phyloP scores from a whole-genome alignment of 2,888 invertebrate genomes.

The Formica aserva region DNA sequence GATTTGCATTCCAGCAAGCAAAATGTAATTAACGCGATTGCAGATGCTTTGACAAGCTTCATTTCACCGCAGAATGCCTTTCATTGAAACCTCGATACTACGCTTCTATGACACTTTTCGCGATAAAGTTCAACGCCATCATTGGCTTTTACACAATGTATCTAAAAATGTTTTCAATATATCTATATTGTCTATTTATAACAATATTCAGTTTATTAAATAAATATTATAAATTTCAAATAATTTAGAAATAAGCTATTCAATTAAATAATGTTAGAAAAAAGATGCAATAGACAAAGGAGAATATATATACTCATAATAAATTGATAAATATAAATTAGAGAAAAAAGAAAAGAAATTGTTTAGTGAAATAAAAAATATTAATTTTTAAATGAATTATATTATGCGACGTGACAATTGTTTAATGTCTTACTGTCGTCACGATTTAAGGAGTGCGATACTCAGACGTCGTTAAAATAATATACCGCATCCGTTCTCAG shows the following conservation, averaged over 20 bases:
- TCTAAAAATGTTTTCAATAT: background rate
- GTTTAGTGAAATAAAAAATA: background rate
- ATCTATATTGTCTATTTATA: background rate
- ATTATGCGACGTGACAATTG: background rate
- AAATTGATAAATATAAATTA: conserved; percentile 5
- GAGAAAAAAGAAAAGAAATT: background rate
- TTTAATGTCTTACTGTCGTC: conserved; percentile 6
- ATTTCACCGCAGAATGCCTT: conserved; percentile 17
- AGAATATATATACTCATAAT: background rate
- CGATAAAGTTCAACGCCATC: conserved; percentile 6
- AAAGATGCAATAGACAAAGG: background rate
- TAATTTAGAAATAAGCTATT: background rate
- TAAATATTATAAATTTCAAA: background rate
- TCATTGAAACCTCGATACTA: conserved; percentile 8
- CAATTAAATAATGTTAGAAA: background rate
- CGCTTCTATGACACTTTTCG: background rate
- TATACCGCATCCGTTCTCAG: conserved; percentile 49
- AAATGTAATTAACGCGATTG: conserved; percentile 33
- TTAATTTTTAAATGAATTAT: background rate
- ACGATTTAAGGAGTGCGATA: conserved; percentile 49
- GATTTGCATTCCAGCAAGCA: conserved; percentile 3
- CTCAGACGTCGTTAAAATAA: conserved; percentile 57
- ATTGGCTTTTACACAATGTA: background rate
- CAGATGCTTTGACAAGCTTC: conserved; percentile 33
- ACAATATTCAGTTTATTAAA: background rate